These are phyloP conservation scores for Eutolmus rufibarbis DNA, from an alignment of 2,888 invertebrate genomes.

Conservation along the genomic window DNA sequence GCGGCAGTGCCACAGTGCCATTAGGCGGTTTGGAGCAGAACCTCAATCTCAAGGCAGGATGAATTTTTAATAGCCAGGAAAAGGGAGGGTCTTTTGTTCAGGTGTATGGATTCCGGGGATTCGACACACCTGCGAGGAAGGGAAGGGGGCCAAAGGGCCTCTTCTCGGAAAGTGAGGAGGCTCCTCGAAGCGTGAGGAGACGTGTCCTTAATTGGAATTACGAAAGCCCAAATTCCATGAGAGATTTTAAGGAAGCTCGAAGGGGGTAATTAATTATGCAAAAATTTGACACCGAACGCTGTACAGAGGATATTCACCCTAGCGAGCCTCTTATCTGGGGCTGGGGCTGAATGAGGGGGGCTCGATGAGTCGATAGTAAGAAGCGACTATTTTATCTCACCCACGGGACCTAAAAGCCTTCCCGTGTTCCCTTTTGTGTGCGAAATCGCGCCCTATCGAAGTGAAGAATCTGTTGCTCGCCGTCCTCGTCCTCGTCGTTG, in stretches of 20 bases:
- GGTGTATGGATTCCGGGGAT: not conserved
- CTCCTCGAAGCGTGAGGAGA: not conserved
- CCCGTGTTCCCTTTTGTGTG: conserved; percentile 4
- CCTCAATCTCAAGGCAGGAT: not conserved
- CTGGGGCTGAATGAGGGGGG: not conserved
- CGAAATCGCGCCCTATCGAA: not conserved
- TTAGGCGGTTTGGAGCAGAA: not conserved
- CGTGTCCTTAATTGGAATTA: conserved; percentile 28
- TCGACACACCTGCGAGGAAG: not conserved
- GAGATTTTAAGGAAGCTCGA: not conserved
- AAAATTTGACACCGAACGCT: conserved; percentile 2
- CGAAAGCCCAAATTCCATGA: not conserved
- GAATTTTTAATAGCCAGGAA: not conserved
- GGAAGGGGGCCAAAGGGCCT: not conserved
- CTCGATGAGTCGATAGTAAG: not conserved
- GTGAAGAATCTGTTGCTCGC: conserved; percentile 23
- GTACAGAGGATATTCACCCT: conserved; percentile 16
- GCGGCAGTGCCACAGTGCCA: not conserved
- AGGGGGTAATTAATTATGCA: conserved; percentile 26
- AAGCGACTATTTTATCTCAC: not conserved
- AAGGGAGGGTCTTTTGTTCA: not conserved
- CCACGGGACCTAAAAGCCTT: not conserved
- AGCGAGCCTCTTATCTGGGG: not conserved
- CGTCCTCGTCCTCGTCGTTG: not conserved
- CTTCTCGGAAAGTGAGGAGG: not conserved